Evolutionary conservation across 2,888 invertebrate species (phyloP).

Genomic region (Cheilosia urbana): DNA sequence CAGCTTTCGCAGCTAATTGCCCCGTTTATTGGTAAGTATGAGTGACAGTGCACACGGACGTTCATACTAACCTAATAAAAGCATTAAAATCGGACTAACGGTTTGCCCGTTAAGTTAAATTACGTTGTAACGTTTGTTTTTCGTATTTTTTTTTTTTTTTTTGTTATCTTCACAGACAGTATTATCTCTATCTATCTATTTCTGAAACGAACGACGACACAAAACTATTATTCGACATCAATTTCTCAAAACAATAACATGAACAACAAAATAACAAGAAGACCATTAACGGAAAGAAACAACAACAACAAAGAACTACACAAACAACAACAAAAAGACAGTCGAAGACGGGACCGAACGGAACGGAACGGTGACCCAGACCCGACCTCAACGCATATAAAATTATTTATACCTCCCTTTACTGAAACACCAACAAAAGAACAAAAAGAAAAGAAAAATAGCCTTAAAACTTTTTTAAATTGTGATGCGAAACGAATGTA

Average conservation of each 20-base stretch:
- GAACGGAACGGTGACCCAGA: conserved; percentile 65
- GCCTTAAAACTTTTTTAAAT: conserved; percentile 18
- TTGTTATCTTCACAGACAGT: conserved; percentile 68
- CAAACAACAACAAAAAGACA: conserved; percentile 55
- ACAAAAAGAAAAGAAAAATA: conserved; percentile 16
- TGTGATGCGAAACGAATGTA: conserved; percentile 57
- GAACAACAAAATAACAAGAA: conserved; percentile 51
- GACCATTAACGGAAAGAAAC: conserved; percentile 51
- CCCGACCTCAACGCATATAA: conserved; percentile 57
- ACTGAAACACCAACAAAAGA: conserved; percentile 29
- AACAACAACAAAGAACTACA: conserved; percentile 24
- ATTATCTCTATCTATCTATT: conserved; percentile 36
- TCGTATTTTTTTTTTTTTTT: conserved; percentile 54
- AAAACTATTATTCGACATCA: conserved; percentile 60
- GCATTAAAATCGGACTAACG: conserved; percentile 28
- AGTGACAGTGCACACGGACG: conserved; percentile 33
- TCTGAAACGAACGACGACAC: conserved; percentile 60
- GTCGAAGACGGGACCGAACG: conserved; percentile 55
- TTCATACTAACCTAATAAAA: conserved; percentile 3
- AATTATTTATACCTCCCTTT: conserved; percentile 21
- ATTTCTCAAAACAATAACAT: conserved; percentile 44
- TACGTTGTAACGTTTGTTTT: conserved; percentile 49
- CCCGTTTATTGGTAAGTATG: conserved; percentile 52
- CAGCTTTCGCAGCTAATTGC: conserved; percentile 29
- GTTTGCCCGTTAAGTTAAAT: conserved; percentile 8